Percentiles rank a stretch among this genome's conserved stretches.
phyloP scores from a whole-genome alignment of 2,797 vertebrate species.

The Bradypodion ventrale region DNA sequence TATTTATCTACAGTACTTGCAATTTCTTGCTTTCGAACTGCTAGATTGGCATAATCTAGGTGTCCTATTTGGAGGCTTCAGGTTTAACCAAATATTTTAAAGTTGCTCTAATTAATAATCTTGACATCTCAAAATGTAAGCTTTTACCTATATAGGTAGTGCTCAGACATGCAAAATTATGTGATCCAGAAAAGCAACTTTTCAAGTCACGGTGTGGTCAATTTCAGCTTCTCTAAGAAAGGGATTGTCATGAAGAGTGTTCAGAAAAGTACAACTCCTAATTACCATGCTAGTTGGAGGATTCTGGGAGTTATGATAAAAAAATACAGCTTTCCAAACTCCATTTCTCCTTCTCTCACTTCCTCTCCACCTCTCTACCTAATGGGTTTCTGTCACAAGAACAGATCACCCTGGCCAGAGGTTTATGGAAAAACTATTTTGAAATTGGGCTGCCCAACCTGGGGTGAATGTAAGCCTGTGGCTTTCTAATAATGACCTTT shows the following conservation, averaged over 20 bases:
- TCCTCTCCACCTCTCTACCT: not conserved
- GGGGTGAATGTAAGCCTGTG: not conserved
- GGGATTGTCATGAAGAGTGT: too few relatives aligned
- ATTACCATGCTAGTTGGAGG: too few relatives aligned
- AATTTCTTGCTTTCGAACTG: too few relatives aligned
- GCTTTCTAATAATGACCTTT: not conserved
- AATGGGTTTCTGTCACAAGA: not conserved
- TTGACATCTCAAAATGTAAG: not conserved
- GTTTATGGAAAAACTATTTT: not conserved
- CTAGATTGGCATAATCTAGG: not conserved
- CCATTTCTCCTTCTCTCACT: not conserved
- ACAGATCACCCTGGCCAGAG: not conserved
- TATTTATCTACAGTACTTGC: too few relatives aligned
- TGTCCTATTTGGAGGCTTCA: not conserved
- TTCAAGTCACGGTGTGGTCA: too few relatives aligned
- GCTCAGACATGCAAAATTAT: not conserved
- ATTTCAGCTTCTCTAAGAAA: too few relatives aligned
- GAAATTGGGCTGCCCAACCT: not conserved
- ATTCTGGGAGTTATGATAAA: too few relatives aligned
- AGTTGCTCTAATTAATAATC: not conserved
- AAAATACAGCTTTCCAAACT: too few relatives aligned
- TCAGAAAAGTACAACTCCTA: too few relatives aligned
- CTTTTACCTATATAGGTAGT: not conserved
- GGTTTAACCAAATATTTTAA: not conserved
- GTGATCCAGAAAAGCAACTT: not conserved